These are phyloP conservation scores for Pseudomyrmex pallidus DNA, from an alignment of 1,140 invertebrate genomes.

Conservation along the genomic window DNA sequence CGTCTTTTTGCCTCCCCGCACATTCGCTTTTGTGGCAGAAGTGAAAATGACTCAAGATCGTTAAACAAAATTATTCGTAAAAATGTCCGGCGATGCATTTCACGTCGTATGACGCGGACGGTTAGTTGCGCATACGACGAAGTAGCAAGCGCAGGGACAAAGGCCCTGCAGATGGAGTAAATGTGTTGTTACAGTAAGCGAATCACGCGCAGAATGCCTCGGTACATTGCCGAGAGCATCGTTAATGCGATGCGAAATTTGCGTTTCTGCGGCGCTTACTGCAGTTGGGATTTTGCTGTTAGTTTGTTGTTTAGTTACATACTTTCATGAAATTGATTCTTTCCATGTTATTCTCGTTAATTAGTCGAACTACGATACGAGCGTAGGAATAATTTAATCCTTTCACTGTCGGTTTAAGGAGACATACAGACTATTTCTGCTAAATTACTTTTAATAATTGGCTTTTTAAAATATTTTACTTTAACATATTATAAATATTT, in stretches of 20 bases:
- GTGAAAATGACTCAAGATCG: not conserved
- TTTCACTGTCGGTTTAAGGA: too few relatives aligned
- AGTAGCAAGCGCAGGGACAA: not conserved
- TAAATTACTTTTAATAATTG: too few relatives aligned
- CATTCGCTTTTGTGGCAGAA: not conserved
- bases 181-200: slow-evolving; percentile 10
- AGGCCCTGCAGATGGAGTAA: slow-evolving; percentile 12
- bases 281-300: too few relatives aligned
- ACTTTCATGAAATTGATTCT: not conserved
- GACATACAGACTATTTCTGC: too few relatives aligned
- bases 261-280: not conserved
- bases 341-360: too few relatives aligned
- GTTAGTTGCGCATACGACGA: not conserved
- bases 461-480: too few relatives aligned
- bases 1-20: not conserved
- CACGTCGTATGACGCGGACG: not conserved
- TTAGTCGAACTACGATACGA: too few relatives aligned
- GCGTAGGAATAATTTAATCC: too few relatives aligned
- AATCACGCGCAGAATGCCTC: slow-evolving; percentile 5
- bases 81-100: not conserved
- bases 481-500: too few relatives aligned
- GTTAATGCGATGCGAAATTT: not conserved
- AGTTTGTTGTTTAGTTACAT: not conserved
- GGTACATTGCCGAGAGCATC: slow-evolving; percentile 11
- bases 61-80: slow-evolving; percentile 2